Base-by-base conservation (phyloP, 2,113 vertebrate genomes). In the Paraplagusia blochii region DNA sequence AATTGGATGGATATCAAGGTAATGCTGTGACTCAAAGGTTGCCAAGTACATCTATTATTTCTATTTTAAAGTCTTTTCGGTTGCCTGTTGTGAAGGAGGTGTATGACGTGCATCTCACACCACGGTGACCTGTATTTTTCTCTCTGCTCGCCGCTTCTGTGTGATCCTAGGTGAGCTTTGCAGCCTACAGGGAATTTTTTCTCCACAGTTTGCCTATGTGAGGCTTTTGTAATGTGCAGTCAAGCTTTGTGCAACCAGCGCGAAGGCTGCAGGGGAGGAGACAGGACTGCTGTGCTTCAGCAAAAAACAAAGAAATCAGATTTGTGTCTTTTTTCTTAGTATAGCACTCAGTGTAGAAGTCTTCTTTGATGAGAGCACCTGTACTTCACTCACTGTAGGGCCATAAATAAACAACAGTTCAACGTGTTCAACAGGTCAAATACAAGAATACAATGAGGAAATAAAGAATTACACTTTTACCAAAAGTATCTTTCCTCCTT, bases 51-150 rank as follows among this genome's bases (percentile, higher is more conserved):
- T 45, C 62, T 63, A 35, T 68, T 67, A 47, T 70, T 80, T 62
- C 66, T 59, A 69, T 77, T 76, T 72, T 17, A 50, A 85, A 85
- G 78, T 80, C 83, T 72, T 45, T 18, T 45, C 18, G 9, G 43
- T 15, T n/a, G 55, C 16, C 39, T 14, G 42, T 14, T 13, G 54
- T 29, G 49, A 29, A 44, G 45, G 40, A 1, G 53, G 58, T 39
- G 22, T 54, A 65, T 45, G 50, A 59, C 38, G 9, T 58, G 44
- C 8, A 11, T 39, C 43, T 69, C 10, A 5, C 22, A 44, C 22
- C 48, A 77, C 55, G 52, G 44, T 55, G 46, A 75, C 49, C 66
- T 63, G 70, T 49, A 54, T 70, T 50, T 57, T 17, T 58, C 63
- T 50, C 55, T 67, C 50, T 45, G 58, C n/a, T 1, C 40, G 48